Conservation (phyloP, 2,888 invertebrate species). For the Habrosyne pyritoides region DNA sequence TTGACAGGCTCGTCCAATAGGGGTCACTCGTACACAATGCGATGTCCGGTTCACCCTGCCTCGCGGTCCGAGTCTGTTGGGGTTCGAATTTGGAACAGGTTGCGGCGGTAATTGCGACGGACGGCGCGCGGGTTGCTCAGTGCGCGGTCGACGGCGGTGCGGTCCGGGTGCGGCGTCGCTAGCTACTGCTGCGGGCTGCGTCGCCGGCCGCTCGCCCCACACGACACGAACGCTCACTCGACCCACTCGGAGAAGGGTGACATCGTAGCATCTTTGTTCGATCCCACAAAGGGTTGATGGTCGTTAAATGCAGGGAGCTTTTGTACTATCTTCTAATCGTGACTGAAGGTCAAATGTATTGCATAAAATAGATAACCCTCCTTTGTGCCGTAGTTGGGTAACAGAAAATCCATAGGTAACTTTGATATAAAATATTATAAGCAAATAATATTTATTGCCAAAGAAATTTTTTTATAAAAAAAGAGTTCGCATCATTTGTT, state of each 20-base stretch:
- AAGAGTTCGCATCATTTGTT: too few species aligned
- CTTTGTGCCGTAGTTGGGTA: not conserved
- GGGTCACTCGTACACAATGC: conserved; percentile 76
- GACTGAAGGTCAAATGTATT: conserved; percentile 21
- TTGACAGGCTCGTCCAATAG: conserved; percentile 58
- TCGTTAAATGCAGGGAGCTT: conserved; percentile 46
- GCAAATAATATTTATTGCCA: too few species aligned
- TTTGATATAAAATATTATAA: too few species aligned
- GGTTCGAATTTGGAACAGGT: conserved; percentile 58
- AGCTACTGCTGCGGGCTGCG: conserved; percentile 64
- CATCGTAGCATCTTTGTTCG: conserved; percentile 65
- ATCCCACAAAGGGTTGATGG: conserved; percentile 62
- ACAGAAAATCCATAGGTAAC: too few species aligned
- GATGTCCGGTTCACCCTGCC: conserved; percentile 63
- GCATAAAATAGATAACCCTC: not conserved
- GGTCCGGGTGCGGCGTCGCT: conserved; percentile 72
- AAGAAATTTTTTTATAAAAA: too few species aligned
- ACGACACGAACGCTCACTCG: conserved; percentile 53
- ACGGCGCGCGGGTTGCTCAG: conserved; percentile 31
- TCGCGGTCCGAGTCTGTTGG: conserved; percentile 41
- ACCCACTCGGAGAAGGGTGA: conserved; percentile 74
- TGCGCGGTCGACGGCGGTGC: conserved; percentile 55
- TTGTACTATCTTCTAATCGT: conserved; percentile 42
- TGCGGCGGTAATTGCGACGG: conserved; percentile 22
- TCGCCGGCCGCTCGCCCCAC: conserved; percentile 54